Percentiles rank a stretch among this genome's conserved stretches.
phyloP scores from a whole-genome alignment of 2,888 invertebrate species.

The Agrotis exclamationis region DNA sequence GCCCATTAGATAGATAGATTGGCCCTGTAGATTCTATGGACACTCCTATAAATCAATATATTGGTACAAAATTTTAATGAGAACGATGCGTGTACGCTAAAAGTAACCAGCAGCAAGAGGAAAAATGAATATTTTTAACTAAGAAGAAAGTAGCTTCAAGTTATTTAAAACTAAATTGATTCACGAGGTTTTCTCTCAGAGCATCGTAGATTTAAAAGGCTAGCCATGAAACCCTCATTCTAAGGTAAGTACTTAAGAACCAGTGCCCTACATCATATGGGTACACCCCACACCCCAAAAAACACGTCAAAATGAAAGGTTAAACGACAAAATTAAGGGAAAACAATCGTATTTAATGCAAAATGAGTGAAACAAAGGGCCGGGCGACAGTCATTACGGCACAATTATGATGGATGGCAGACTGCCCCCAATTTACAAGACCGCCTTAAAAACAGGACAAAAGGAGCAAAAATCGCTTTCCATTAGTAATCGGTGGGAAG shows the following conservation, averaged over 20 bases:
- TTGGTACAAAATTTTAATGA: too few relatives aligned
- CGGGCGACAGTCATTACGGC: conserved; percentile 79
- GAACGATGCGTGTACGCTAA: too few relatives aligned
- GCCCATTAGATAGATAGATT: too few relatives aligned
- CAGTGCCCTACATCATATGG: background rate
- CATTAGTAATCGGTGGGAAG: conserved; percentile 76
- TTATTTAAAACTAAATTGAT: too few relatives aligned
- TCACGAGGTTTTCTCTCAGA: too few relatives aligned
- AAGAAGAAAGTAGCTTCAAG: too few relatives aligned
- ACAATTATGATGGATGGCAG: conserved; percentile 84
- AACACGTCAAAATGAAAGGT: conserved; percentile 30
- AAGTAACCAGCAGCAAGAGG: too few relatives aligned
- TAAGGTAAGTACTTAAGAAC: background rate
- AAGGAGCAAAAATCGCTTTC: conserved; percentile 75
- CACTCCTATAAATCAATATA: too few relatives aligned
- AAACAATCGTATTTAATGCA: conserved; percentile 57
- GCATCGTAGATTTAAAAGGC: background rate
- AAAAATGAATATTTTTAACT: too few relatives aligned
- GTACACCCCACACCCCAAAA: background rate
- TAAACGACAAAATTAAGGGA: conserved; percentile 44
- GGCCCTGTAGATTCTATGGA: too few relatives aligned
- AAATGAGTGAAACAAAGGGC: conserved; percentile 69
- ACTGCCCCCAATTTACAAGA: conserved; percentile 73
- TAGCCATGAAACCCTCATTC: background rate
- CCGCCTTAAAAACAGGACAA: conserved; percentile 73